These are phyloP conservation scores for Manacus vitellinus DNA, from an alignment of 2,113 vertebrate species.

Conservation along the genomic window DNA sequence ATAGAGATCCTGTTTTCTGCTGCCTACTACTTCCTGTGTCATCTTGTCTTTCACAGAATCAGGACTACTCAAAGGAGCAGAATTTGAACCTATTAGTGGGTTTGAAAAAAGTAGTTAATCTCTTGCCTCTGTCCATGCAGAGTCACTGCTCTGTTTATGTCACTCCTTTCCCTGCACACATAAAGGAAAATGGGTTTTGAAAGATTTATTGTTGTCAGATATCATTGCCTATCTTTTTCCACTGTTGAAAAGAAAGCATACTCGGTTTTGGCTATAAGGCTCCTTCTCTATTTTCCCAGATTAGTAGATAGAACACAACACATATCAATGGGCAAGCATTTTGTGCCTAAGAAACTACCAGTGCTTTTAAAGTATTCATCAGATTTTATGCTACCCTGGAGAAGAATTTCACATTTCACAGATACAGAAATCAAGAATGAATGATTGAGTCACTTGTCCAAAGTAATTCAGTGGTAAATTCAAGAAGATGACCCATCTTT, in stretches of 20 bases:
- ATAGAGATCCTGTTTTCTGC: not conserved
- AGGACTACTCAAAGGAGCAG: fast-evolving
- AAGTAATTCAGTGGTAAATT: not conserved
- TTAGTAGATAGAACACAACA: not conserved
- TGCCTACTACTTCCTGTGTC: not conserved
- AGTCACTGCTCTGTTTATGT: not conserved
- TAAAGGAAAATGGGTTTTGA: not conserved
- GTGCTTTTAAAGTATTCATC: not conserved
- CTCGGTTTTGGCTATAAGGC: not conserved
- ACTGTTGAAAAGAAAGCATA: not conserved
- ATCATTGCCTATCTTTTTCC: not conserved
- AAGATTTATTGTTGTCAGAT: not conserved
- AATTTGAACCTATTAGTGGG: not conserved
- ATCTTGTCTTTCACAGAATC: not conserved
- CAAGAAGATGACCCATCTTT: not conserved
- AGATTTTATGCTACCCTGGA: not conserved
- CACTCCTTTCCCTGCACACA: not conserved
- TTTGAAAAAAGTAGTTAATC: not conserved
- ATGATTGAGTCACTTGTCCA: not conserved
- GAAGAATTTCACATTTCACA: conserved; percentile 1
- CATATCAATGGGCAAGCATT: not conserved
- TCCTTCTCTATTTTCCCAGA: not conserved
- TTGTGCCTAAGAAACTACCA: not conserved
- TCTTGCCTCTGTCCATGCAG: not conserved
- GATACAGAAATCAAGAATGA: not conserved